These are phyloP conservation scores for Euura saliciscinereae DNA, from an alignment of 1,140 invertebrate species.

Conservation along the genomic window DNA sequence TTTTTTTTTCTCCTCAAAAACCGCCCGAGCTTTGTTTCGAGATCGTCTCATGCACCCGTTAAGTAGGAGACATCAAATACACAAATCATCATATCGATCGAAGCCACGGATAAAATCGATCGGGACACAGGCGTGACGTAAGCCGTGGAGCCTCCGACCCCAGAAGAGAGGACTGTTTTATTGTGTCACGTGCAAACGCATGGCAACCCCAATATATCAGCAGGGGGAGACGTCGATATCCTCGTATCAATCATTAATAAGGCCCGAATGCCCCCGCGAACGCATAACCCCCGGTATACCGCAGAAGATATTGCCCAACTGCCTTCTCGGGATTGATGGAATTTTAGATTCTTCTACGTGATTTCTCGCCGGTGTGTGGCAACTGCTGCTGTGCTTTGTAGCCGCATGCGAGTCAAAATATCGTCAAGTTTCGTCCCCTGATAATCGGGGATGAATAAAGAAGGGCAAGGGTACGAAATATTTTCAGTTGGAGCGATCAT, in stretches of 20 bases:
- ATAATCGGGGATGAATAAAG: not conserved
- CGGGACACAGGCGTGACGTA: not conserved
- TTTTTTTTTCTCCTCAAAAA: not conserved
- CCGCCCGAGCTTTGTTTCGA: too few relatives aligned
- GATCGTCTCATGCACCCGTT: too few relatives aligned
- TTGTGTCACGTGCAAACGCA: constrained; percentile 57
- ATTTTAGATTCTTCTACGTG: constrained; percentile 57
- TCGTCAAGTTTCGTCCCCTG: not conserved
- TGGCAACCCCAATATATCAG: constrained; percentile 53
- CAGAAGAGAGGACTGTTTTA: constrained; percentile 43
- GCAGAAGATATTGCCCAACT: constrained; percentile 31
- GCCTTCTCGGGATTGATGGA: constrained; percentile 55
- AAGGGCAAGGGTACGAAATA: too few relatives aligned
- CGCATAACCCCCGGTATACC: constrained; percentile 33
- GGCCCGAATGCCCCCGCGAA: constrained; percentile 56
- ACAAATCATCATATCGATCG: not conserved
- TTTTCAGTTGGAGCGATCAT: too few relatives aligned
- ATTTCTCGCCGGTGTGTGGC: constrained; percentile 33
- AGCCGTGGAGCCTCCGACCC: constrained; percentile 20
- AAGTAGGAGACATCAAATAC: too few relatives aligned
- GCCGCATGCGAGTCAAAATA: not conserved
- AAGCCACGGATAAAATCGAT: not conserved
- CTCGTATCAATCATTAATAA: constrained; percentile 63
- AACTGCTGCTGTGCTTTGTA: not conserved
- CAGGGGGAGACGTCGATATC: constrained; percentile 58